These are phyloP conservation scores for Heliconius nattereri DNA, from an alignment of 1,140 invertebrate species.

Conservation along the genomic window DNA sequence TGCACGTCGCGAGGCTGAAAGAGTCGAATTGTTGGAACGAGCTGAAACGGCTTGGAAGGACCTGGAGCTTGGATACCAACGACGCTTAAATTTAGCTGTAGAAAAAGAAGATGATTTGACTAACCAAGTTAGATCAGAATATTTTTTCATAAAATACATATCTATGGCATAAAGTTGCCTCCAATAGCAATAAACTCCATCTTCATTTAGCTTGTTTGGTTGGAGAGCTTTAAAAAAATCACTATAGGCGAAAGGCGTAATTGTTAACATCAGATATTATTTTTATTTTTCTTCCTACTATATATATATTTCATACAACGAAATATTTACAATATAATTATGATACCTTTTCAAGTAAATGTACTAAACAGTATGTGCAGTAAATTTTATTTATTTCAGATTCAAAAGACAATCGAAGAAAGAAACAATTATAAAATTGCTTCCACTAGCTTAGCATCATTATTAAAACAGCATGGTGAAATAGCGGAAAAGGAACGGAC, in stretches of 20 bases:
- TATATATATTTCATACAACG: too few species aligned
- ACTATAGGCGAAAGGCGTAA: too few species aligned
- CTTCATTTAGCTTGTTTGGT: too few species aligned
- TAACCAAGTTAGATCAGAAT: slow-evolving; percentile 47
- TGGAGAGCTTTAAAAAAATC: too few species aligned
- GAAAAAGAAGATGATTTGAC: slow-evolving; percentile 63
- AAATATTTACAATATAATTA: too few species aligned
- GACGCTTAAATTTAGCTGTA: slow-evolving; percentile 51
- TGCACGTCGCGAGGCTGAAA: slow-evolving; percentile 56
- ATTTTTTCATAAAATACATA: too few species aligned
- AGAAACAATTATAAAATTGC: slow-evolving; percentile 55
- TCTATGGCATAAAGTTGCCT: too few species aligned
- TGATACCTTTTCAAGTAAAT: too few species aligned
- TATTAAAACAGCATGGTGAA: slow-evolving; percentile 46
- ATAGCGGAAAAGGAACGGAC: slow-evolving; percentile 50
- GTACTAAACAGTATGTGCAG: neutral
- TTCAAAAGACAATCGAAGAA: slow-evolving; percentile 58
- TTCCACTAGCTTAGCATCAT: slow-evolving; percentile 44
- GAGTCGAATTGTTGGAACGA: slow-evolving; percentile 59
- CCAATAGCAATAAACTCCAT: too few species aligned
- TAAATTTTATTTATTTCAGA: slow-evolving; percentile 46
- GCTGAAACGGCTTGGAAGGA: slow-evolving; percentile 71
- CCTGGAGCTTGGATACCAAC: slow-evolving; percentile 61
- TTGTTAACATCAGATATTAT: too few species aligned
- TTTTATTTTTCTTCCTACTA: too few species aligned